A percentile compares a stretch with the other conserved stretches of the same genome.
These are phyloP conservation scores for Ostrea edulis DNA, from an alignment of 1,140 invertebrate genomes.

Conservation along the genomic window DNA sequence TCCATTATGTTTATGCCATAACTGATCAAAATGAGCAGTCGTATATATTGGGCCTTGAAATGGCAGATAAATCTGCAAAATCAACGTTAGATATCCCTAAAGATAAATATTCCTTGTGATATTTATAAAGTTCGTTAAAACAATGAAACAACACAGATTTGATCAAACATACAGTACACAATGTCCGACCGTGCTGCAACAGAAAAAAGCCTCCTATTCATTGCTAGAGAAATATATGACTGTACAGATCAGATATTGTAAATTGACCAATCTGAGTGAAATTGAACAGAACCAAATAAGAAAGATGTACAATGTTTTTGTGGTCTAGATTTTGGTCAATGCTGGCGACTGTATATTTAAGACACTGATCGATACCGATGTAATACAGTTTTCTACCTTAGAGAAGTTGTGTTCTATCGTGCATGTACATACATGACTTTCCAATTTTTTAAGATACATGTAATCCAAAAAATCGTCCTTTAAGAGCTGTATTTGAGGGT, in stretches of 20 bases:
- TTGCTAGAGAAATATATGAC: conserved; percentile 51
- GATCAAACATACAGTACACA: conserved; percentile 47
- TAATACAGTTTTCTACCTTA: conserved; percentile 43
- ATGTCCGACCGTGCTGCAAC: conserved; percentile 56
- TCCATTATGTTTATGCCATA: too few relatives aligned
- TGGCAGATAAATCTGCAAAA: background rate
- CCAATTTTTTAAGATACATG: conserved; percentile 30
- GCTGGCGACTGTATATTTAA: conserved; percentile 9
- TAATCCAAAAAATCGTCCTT: conserved; percentile 16
- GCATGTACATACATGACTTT: background rate
- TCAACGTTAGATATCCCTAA: conserved; percentile 39
- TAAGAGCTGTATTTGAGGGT: conserved; percentile 24
- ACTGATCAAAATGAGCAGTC: background rate
- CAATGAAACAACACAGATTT: conserved; percentile 28
- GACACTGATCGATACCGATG: conserved; percentile 20
- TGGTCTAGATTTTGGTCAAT: conserved; percentile 42
- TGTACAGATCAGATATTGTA: conserved; percentile 40
- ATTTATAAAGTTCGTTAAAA: background rate
- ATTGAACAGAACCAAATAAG: conserved; percentile 5
- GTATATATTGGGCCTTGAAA: conserved; percentile 41
- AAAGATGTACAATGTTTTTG: conserved; percentile 50
- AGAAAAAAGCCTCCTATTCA: conserved; percentile 49
- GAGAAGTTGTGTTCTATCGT: conserved; percentile 16
- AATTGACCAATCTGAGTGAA: conserved; percentile 36
- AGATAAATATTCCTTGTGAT: conserved; percentile 41